Evolutionary conservation across 2,797 vertebrate genomes (phyloP), one percentile per base, ranked within the genome.

Genomic region (Sebastes steindachneri): DNA sequence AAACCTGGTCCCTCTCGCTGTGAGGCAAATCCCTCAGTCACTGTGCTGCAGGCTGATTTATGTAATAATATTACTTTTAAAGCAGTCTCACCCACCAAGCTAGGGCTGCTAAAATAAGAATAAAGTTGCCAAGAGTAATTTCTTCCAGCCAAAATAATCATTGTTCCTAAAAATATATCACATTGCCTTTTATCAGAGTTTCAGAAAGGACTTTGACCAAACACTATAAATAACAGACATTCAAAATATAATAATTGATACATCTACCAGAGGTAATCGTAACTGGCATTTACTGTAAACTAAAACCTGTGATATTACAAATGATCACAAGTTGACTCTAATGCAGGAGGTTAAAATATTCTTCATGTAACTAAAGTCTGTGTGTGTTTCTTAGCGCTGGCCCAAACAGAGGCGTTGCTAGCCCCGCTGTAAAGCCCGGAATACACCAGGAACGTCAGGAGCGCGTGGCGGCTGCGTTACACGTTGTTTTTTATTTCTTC

Each of bases 401-500:
- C 21, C 53, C 58, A 83, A 83, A 83, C 70, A 80, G 48, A 76
- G 37, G 29, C 3, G 45, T 77, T 80, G 74, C 68, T 86, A 57
- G 58, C 62, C 55, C 28, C 19, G 19, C 75, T 79, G 48, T 37
- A 45, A 45, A 45, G 37, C 37, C 37, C 37, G 0, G 37, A 45
- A 45, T 0, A 45, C 37, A 45, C 14, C 6, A 45, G 37, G 37
- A 45, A 17, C 6, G 14, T 41, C 37, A 41, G 12, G 2, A 37
- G 35, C 12, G 35, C 5, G 12, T 37, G 35, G 35, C 35, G 35
- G 35, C 35, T 37, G 35, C 35, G 2, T 14, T 37, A 14, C 12
- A 14, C 2, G 35, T 37, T 37, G 35, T 14, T 37, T 37, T 37
- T 37, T 37, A 37, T 37, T 37, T 37, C 35, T 37, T 2, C 12